Conservation (phyloP, 1,140 invertebrate species). For the Caenorhabditis elegans region DNA sequence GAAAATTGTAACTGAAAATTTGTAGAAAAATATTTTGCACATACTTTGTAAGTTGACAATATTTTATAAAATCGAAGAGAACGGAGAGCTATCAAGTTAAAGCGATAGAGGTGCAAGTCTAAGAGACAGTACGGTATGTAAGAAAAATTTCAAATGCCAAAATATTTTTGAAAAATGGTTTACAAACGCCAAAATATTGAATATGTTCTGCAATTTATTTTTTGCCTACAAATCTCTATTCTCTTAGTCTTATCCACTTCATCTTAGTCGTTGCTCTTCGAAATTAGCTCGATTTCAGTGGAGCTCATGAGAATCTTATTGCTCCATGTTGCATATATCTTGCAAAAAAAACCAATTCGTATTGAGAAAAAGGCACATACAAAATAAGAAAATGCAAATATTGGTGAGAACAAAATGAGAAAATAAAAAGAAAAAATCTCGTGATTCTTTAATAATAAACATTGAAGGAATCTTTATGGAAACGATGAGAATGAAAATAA, state of each 20-base stretch:
- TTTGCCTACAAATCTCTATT: background rate
- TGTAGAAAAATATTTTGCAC: no score
- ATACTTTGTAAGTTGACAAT: no score
- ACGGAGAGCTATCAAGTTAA: no score
- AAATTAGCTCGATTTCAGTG: background rate
- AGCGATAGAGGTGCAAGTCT: no score
- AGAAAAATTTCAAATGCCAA: no score
- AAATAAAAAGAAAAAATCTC: background rate
- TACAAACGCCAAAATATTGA: no score
- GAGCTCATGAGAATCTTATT: no score
- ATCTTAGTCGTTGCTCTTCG: background rate
- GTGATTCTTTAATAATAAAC: background rate
- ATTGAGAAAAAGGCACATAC: background rate
- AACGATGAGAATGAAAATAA: background rate
- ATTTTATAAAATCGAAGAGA: no score
- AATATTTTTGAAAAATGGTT: no score
- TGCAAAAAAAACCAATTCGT: background rate
- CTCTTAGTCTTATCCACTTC: background rate
- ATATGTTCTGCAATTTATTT: background rate
- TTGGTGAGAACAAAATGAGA: background rate
- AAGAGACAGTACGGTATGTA: no score
- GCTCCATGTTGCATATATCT: background rate
- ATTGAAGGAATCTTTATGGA: background rate
- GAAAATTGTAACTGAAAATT: no score
- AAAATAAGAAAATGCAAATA: background rate